Percentiles rank a stretch among this genome's conserved stretches.
These are phyloP conservation scores for Carterocephalus palaemon DNA, from an alignment of 2,888 invertebrate genomes.

Conservation along the genomic window DNA sequence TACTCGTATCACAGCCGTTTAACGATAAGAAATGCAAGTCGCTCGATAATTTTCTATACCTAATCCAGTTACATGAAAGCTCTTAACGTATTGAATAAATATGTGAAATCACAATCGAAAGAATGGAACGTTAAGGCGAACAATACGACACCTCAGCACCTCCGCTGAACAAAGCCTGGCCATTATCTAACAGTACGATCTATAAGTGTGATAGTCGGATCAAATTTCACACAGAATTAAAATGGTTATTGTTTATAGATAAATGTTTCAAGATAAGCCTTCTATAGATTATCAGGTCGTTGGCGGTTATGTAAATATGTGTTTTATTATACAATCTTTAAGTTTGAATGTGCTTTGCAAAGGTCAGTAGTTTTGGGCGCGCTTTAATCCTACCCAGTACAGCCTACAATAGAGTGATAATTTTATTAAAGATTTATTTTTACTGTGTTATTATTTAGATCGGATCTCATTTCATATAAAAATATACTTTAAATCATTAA, in stretches of 20 bases:
- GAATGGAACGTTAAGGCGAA: slow-evolving; percentile 20
- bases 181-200: slow-evolving; percentile 38
- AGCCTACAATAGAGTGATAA: slow-evolving; percentile 8
- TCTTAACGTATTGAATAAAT: no score
- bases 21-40: no score
- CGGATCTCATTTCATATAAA: no score
- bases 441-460: no score
- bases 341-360: slow-evolving; percentile 35
- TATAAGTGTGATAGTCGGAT: slow-evolving; percentile 36
- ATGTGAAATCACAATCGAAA: slow-evolving; percentile 10
- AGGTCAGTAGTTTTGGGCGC: slow-evolving; percentile 34
- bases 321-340: slow-evolving; percentile 43
- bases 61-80: no score
- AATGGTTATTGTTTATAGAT: slow-evolving; percentile 47
- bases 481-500: no score
- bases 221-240: slow-evolving; percentile 44
- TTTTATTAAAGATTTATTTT: neutral
- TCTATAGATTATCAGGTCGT: slow-evolving; percentile 29
- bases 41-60: no score
- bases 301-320: slow-evolving; percentile 43
- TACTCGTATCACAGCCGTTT: no score
- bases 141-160: slow-evolving; percentile 5
- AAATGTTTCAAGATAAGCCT: slow-evolving; percentile 38
- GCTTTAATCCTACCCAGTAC: slow-evolving; percentile 13
- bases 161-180: slow-evolving; percentile 36